Evolutionary conservation across 2,888 invertebrate genomes (phyloP), one percentile per base, ranked within the genome.

Genomic region (Drosophila austrosaltans): DNA sequence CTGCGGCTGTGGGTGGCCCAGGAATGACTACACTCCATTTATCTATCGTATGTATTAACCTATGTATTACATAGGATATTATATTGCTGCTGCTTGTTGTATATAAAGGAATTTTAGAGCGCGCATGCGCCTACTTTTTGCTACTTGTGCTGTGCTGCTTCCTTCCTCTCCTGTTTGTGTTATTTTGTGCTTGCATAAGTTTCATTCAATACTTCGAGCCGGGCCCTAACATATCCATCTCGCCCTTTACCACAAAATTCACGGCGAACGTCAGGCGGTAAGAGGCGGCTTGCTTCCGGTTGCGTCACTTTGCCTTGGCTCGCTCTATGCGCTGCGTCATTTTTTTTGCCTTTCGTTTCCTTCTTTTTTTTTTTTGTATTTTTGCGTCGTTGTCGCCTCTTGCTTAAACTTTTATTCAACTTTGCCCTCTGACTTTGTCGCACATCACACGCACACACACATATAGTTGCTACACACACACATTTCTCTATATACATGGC

Each of bases 391-490:
- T 40, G 68, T 70, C 48, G 66, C 25, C 59, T 39, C 22, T 69
- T 67, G 70, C 82, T 81, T 76, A 78, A 89, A 88, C 89, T 89
- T 87, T 83, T 82, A 76, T 87, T 87, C 85, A 89, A 88, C 89
- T 88, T 88, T 89, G 89, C 89, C 87, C 88, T 88, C 89, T 82
- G 88, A 89, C 89, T 87, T 88, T 89, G 81, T 73, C 64, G 62
- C 72, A 69, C 60, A 40, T 53, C 64, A 59, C 70, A 64, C 57
- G 25, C 61, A 53, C 60, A 42, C 54, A 36, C 54, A 44, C 53
- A 39, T 54, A 53, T 16, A 25, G 22, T 25, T 44, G 30, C 20
- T 7, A 32, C 12, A 2, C 53, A 40, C 61, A 22, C 4, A 25
- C 6, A 20, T 57, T 30, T 22, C 4, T 32, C 22, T 48, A 58